Percentiles rank a stretch among this genome's conserved stretches.
These are phyloP conservation scores for Lethrus apterus DNA, from an alignment of 1,140 invertebrate genomes.

Conservation along the genomic window DNA sequence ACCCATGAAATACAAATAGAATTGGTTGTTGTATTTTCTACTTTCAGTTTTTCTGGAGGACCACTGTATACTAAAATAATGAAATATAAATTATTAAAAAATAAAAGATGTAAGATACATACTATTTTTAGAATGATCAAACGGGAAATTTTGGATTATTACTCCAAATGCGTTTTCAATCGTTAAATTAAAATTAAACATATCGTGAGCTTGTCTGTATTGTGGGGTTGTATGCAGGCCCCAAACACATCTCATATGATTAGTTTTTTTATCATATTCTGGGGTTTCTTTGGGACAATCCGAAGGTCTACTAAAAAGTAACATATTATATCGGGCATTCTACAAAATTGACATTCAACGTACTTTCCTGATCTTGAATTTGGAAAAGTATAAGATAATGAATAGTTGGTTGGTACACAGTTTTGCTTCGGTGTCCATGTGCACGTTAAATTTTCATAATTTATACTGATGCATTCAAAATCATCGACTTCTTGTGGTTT, in stretches of 20 bases:
- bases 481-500: slow-evolving; percentile 50
- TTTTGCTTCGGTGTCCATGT: slow-evolving; percentile 48
- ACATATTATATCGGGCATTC: no score
- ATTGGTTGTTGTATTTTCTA: slow-evolving; percentile 48
- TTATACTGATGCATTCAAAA: slow-evolving; percentile 58
- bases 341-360: no score
- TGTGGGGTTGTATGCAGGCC: neutral
- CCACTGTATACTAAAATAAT: slow-evolving; percentile 49
- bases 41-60: slow-evolving; percentile 48
- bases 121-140: slow-evolving; percentile 2
- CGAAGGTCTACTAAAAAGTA: no score
- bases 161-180: neutral
- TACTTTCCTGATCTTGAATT: neutral
- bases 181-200: neutral
- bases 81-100: neutral
- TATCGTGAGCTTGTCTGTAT: neutral
- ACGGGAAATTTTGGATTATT: neutral
- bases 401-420: slow-evolving; percentile 6
- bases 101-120: neutral
- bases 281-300: no score
- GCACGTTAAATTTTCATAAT: slow-evolving; percentile 59
- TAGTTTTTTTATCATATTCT: neutral
- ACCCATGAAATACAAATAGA: slow-evolving; percentile 53
- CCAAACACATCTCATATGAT: neutral
- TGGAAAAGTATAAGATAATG: slow-evolving; percentile 7